These are phyloP conservation scores for Archilochus colubris DNA, from an alignment of 2,113 vertebrate species.

Conservation along the genomic window DNA sequence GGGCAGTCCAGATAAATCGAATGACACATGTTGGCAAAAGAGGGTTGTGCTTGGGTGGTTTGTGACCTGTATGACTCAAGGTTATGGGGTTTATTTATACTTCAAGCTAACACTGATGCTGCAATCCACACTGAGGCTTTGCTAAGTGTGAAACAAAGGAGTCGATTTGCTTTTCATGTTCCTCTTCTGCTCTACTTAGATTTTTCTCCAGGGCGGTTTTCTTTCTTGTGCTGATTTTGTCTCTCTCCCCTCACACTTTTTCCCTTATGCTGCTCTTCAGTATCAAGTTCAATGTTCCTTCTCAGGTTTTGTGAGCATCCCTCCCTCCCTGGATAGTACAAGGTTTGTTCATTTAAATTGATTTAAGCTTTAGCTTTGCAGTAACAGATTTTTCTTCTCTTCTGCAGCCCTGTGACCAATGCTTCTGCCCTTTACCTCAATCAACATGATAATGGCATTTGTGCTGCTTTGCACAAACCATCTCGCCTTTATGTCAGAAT, in stretches of 20 bases:
- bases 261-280: not conserved
- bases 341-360: not conserved
- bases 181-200: not conserved
- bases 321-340: not conserved
- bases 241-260: not conserved
- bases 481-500: constrained; percentile 18
- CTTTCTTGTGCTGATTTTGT: constrained; percentile 11
- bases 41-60: not conserved
- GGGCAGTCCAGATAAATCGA: constrained; percentile 8
- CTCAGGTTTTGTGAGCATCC: not conserved
- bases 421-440: constrained; percentile 54
- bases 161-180: constrained; percentile 24
- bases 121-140: not conserved
- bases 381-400: constrained; percentile 3
- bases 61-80: not conserved
- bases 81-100: not conserved
- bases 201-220: not conserved
- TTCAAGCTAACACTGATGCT: not conserved
- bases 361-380: constrained; percentile 34
- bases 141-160: constrained; percentile 39
- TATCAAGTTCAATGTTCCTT: not conserved
- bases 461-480: not conserved
- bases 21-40: fast-evolving
- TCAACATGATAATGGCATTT: constrained; percentile 53
- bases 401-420: not conserved